These are phyloP conservation scores for Falco biarmicus DNA, from an alignment of 2,797 vertebrate genomes.

Conservation along the genomic window DNA sequence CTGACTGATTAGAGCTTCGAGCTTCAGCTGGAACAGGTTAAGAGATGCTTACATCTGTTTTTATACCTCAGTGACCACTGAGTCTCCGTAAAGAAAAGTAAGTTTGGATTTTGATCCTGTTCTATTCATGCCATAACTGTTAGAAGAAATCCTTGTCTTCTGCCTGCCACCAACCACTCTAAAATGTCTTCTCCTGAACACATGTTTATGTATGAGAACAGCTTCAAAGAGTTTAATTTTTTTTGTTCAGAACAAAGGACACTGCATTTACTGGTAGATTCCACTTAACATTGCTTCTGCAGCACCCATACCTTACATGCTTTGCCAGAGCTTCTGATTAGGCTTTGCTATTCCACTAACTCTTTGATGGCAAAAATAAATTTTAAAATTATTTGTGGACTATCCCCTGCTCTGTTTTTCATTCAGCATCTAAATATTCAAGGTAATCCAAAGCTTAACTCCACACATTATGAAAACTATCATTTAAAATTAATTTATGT, in stretches of 20 bases:
- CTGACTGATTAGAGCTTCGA: not conserved
- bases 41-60: not conserved
- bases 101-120: not conserved
- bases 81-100: not conserved
- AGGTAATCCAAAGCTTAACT: constrained; percentile 67
- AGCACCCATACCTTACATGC: not conserved
- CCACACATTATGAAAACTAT: constrained; percentile 65
- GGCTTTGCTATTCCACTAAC: not conserved
- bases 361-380: constrained; percentile 6
- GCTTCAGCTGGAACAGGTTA: not conserved
- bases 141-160: not conserved
- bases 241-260: not conserved
- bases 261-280: not conserved
- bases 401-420: constrained; percentile 39
- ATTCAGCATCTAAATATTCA: constrained; percentile 62
- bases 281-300: not conserved
- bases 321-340: not conserved
- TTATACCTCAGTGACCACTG: not conserved
- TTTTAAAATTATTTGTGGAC: constrained; percentile 22
- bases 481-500: constrained; percentile 75
- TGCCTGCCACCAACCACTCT: not conserved
- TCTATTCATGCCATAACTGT: not conserved
- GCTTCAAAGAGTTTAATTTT: not conserved
- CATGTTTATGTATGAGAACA: not conserved
- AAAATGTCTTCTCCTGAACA: not conserved